A percentile compares a stretch with the other conserved stretches of the same genome.
These are phyloP conservation scores for Eucriotettix oculatus DNA, from an alignment of 2,888 invertebrate genomes.

Conservation along the genomic window DNA sequence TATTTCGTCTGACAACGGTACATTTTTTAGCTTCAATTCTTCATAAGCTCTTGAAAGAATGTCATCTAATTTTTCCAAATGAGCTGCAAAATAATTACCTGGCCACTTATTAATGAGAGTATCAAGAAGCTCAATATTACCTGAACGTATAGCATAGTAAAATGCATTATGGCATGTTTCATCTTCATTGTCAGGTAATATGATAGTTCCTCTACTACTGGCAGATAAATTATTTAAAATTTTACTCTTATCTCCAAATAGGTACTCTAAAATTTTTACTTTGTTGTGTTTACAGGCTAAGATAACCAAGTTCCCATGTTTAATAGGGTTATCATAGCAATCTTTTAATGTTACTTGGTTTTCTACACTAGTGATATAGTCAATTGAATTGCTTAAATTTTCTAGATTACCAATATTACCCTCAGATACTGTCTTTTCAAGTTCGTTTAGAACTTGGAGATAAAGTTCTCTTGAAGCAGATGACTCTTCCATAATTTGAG, in stretches of 20 bases:
- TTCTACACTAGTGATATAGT: not conserved
- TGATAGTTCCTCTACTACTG: not conserved
- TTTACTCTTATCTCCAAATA: conserved; percentile 1
- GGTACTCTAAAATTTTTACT: conserved; percentile 6
- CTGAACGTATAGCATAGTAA: conserved; percentile 16
- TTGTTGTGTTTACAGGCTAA: conserved; percentile 9
- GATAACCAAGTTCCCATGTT: conserved; percentile 8
- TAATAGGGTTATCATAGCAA: conserved; percentile 7
- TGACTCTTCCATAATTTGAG: conserved; percentile 6
- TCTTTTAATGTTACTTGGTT: conserved; percentile 1
- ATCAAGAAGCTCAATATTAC: conserved; percentile 11
- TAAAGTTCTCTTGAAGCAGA: conserved; percentile 16
- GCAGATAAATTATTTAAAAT: not conserved
- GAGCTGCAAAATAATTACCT: conserved; percentile 4
- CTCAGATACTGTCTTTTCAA: not conserved
- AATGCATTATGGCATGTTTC: conserved; percentile 13
- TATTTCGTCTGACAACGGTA: conserved; percentile 12
- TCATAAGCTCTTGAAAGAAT: conserved; percentile 15
- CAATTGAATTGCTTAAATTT: not conserved
- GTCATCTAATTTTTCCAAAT: conserved; percentile 11
- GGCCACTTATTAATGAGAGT: conserved; percentile 13
- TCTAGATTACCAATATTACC: conserved; percentile 4
- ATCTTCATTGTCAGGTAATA: conserved; percentile 4
- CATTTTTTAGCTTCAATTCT: conserved; percentile 14
- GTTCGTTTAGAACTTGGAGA: not conserved